These are phyloP conservation scores for Artemisiospiza belli DNA, from an alignment of 2,113 vertebrate species.

Conservation along the genomic window DNA sequence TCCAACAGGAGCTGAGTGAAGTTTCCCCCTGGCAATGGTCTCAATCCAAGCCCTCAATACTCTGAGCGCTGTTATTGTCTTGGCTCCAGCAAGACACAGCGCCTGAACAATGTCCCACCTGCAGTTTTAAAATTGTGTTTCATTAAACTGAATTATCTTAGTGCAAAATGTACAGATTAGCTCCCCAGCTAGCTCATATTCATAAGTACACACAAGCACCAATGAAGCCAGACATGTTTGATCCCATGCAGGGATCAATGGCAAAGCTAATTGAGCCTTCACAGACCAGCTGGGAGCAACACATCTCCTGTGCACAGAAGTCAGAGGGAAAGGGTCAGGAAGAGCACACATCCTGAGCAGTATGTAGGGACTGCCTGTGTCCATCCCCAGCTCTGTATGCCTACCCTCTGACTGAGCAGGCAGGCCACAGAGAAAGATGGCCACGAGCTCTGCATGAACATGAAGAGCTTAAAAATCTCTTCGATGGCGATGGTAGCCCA, in stretches of 20 bases:
- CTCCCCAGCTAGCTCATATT: background rate
- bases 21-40: background rate
- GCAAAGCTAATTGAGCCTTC: background rate
- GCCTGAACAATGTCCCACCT: background rate
- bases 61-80: background rate
- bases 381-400: background rate
- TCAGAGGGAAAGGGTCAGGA: background rate
- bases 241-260: background rate
- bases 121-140: conserved; percentile 2
- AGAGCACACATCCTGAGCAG: background rate
- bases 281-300: background rate
- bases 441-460: fast-evolving
- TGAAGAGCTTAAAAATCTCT: background rate
- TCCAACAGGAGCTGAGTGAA: background rate
- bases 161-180: conserved; percentile 20
- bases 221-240: background rate
- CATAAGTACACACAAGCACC: background rate
- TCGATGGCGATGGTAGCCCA: background rate
- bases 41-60: background rate
- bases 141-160: conserved; percentile 44
- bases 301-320: background rate
- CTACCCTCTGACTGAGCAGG: background rate
- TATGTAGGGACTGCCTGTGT: fast-evolving
- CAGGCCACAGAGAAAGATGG: background rate
- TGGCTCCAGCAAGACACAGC: background rate